Evolutionary conservation across 2,113 vertebrate genomes (phyloP).

Genomic region (Zeus faber): DNA sequence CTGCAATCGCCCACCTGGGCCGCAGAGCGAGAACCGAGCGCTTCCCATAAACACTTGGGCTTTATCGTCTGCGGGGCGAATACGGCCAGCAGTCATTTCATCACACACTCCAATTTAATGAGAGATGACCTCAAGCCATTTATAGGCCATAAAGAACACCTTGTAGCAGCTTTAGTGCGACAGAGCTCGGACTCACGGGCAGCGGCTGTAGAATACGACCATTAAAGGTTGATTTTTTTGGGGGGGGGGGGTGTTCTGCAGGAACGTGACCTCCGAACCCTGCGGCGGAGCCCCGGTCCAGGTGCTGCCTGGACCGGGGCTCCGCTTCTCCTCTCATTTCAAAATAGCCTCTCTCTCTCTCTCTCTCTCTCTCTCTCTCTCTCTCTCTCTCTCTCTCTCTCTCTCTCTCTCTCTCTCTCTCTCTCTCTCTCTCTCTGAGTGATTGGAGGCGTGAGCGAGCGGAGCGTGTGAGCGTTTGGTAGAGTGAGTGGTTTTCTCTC

Average conservation of each 20-base stretch:
- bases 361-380: too few species aligned
- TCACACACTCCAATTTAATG: constrained; percentile 58
- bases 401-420: too few species aligned
- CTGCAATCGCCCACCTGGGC: constrained; percentile 40
- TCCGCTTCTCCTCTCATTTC: not conserved
- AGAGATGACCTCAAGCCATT: constrained; percentile 66
- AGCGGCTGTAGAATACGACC: constrained; percentile 35
- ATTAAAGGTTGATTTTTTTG: constrained; percentile 27
- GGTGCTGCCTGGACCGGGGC: not conserved
- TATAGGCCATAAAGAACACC: constrained; percentile 58
- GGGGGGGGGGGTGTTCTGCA: not conserved
- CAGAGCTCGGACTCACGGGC: constrained; percentile 37
- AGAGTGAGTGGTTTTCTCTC: too few species aligned
- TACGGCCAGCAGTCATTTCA: constrained; percentile 47
- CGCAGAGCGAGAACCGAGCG: constrained; percentile 31
- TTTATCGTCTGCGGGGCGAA: constrained; percentile 43
- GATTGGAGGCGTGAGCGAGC: too few species aligned
- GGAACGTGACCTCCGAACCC: not conserved
- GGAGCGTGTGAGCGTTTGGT: too few species aligned
- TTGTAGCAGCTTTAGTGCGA: constrained; percentile 47
- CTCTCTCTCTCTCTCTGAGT: too few species aligned
- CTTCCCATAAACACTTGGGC: constrained; percentile 50
- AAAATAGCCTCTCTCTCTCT: not conserved
- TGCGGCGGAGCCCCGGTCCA: not conserved
- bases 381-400: too few species aligned